phyloP scores from a whole-genome alignment of 2,113 vertebrate genomes.

The Lepus americanus region DNA sequence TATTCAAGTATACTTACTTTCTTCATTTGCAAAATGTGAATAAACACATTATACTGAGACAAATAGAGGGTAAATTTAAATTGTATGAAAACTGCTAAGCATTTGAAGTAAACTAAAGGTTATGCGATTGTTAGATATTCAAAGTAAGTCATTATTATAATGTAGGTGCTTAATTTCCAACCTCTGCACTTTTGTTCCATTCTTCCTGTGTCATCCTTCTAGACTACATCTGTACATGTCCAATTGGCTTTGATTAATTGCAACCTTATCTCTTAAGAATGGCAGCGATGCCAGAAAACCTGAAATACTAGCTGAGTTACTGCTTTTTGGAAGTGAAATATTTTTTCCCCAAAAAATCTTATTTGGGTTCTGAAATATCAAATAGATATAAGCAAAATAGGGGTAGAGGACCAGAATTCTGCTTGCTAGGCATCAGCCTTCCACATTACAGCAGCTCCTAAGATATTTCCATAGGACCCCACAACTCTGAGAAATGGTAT shows the following conservation, averaged over 20 bases:
- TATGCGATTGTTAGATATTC: neutral
- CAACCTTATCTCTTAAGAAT: neutral
- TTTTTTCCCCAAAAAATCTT: constrained; percentile 12
- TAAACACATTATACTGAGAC: neutral
- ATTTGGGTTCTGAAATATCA: neutral
- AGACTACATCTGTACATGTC: neutral
- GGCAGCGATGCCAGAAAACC: constrained; percentile 8
- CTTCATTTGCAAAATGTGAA: constrained; percentile 23
- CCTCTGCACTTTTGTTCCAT: neutral
- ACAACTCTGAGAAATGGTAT: neutral
- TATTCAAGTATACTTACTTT: constrained; percentile 7
- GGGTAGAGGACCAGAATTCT: neutral
- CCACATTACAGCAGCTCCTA: neutral
- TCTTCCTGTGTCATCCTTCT: neutral
- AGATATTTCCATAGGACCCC: neutral
- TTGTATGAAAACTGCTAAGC: neutral
- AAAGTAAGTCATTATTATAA: constrained; percentile 14
- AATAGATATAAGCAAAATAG: neutral
- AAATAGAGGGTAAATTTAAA: constrained; percentile 38
- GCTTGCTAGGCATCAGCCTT: neutral
- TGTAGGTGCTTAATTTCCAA: neutral
- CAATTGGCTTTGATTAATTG: neutral
- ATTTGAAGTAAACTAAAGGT: too few species aligned
- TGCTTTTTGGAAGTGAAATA: neutral
- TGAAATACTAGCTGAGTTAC: neutral